Conservation (phyloP, 2,113 vertebrate species). For the Podocnemis expansa region DNA sequence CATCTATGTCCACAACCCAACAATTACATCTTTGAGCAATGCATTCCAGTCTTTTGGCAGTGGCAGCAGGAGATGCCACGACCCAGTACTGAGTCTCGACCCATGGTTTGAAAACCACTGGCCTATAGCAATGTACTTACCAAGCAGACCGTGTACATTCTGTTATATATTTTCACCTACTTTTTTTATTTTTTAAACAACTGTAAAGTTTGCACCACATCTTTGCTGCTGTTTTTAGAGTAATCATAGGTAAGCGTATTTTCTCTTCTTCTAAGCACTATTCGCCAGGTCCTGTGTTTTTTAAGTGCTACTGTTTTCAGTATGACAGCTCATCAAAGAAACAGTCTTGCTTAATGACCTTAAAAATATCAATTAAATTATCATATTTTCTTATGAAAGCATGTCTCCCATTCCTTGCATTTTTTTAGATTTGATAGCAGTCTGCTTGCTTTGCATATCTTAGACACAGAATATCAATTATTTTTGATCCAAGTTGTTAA, state of each 20-base stretch:
- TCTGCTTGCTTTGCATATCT: background rate
- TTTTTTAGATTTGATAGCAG: background rate
- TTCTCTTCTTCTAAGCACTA: background rate
- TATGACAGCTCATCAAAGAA: background rate
- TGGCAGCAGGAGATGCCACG: too few species aligned
- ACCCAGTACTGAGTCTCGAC: too few species aligned
- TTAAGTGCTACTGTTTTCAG: background rate
- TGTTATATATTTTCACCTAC: background rate
- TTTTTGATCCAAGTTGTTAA: background rate
- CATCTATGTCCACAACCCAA: too few species aligned
- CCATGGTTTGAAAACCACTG: too few species aligned
- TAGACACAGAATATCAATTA: background rate
- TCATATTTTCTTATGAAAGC: background rate
- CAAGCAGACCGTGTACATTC: background rate
- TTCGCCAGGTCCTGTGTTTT: background rate
- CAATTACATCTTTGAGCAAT: too few species aligned
- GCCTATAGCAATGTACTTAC: background rate
- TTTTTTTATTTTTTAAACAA: background rate
- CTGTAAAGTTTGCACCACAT: background rate
- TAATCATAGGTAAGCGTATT: background rate
- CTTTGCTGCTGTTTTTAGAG: background rate
- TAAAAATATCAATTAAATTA: background rate
- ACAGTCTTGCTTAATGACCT: background rate
- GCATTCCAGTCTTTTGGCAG: too few species aligned
- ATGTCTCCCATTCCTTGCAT: background rate